Conservation (phyloP, 2,888 invertebrate genomes). For the Chymomyza amoena region DNA sequence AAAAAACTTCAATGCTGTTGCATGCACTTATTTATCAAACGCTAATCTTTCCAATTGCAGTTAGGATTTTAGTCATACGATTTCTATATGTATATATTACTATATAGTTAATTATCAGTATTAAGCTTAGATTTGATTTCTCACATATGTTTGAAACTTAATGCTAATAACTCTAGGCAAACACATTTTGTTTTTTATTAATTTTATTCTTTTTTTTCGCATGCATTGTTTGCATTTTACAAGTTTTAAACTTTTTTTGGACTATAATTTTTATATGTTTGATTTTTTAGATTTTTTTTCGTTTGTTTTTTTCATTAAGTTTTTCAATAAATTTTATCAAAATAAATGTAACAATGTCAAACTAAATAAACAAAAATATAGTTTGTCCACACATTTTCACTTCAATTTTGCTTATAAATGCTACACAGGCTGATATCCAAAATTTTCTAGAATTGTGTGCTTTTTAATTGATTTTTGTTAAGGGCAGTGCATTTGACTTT, state of each 20-base stretch:
- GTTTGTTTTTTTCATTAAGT: slow-evolving; percentile 23
- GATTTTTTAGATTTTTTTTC: slow-evolving; percentile 31
- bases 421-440: slow-evolving; percentile 42
- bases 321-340: slow-evolving; percentile 30
- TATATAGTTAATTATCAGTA: slow-evolving; percentile 64
- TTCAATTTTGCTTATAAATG: slow-evolving; percentile 45
- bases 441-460: not conserved
- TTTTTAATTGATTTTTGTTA: not conserved
- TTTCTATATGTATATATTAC: slow-evolving; percentile 44
- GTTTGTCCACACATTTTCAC: not conserved
- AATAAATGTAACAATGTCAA: slow-evolving; percentile 64
- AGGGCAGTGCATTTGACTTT: slow-evolving; percentile 32
- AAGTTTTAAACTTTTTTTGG: slow-evolving; percentile 63
- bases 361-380: slow-evolving; percentile 37
- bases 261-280: slow-evolving; percentile 24
- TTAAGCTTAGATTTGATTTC: slow-evolving; percentile 69
- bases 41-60: slow-evolving; percentile 31
- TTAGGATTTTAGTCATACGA: slow-evolving; percentile 36
- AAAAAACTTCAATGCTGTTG: slow-evolving; percentile 33
- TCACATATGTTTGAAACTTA: slow-evolving; percentile 59
- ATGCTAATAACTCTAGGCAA: slow-evolving; percentile 61
- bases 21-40: slow-evolving; percentile 2
- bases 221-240: slow-evolving; percentile 43
- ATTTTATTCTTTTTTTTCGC: slow-evolving; percentile 19
- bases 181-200: slow-evolving; percentile 48